A percentile compares a stretch with the other conserved stretches of the same genome.
Evolutionary conservation across 2,113 vertebrate species (phyloP).

Genomic region (Spermophilus dauricus): DNA sequence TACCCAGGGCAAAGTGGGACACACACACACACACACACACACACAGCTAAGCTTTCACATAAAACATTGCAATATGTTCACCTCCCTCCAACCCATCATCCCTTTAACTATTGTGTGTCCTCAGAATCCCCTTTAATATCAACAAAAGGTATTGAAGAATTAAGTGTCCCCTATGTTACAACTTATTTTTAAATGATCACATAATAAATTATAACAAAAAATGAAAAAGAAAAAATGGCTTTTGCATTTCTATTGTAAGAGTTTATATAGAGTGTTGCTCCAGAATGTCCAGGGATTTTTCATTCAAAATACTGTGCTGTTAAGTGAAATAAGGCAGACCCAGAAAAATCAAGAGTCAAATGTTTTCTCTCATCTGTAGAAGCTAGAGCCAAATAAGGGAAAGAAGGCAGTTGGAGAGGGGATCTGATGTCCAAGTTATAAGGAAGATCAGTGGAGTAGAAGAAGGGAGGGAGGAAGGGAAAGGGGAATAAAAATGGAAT

Average conservation of each 20-base stretch:
- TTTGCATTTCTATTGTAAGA: background rate
- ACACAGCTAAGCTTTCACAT: background rate
- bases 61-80: background rate
- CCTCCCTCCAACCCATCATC: background rate
- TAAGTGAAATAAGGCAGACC: too few species aligned
- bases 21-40: background rate
- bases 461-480: too few species aligned
- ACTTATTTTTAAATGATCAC: background rate
- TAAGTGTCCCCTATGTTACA: background rate
- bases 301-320: background rate
- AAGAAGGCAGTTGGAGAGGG: too few species aligned
- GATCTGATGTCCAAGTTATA: too few species aligned
- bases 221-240: background rate
- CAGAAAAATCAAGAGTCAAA: too few species aligned
- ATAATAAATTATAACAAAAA: background rate
- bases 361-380: too few species aligned
- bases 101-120: background rate
- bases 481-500: too few species aligned
- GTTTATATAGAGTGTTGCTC: background rate
- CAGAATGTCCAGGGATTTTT: background rate
- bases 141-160: background rate
- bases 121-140: background rate
- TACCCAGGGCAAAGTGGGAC: background rate
- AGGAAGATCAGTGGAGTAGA: too few species aligned
- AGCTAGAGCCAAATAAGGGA: too few species aligned